Evolutionary conservation across 2,888 invertebrate species (phyloP).

Genomic region (Protula sp.): DNA sequence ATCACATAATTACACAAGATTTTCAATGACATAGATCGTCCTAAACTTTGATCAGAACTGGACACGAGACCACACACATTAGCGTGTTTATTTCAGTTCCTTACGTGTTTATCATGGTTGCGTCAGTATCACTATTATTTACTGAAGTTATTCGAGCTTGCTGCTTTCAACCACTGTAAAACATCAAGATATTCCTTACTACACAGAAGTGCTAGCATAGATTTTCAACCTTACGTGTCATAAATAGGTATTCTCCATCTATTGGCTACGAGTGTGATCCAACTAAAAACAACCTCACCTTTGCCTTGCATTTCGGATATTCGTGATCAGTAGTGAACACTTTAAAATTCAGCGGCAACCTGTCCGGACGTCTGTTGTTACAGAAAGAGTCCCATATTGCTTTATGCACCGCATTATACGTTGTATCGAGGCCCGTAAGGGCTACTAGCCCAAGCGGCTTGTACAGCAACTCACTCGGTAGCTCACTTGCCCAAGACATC

Average conservation of each 20-base stretch:
- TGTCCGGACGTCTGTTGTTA: slow-evolving; percentile 73
- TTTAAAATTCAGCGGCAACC: slow-evolving; percentile 78
- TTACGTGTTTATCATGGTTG: no score
- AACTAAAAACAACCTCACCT: no score
- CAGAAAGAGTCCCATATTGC: slow-evolving; percentile 90
- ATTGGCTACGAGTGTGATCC: no score
- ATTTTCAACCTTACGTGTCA: no score
- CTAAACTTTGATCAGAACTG: background rate
- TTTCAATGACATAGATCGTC: background rate
- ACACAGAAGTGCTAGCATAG: no score
- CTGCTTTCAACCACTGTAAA: no score
- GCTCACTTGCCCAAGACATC: slow-evolving; percentile 55
- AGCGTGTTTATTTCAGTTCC: no score
- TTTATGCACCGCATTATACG: slow-evolving; percentile 80
- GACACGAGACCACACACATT: background rate
- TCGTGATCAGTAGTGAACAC: slow-evolving; percentile 75
- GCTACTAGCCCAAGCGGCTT: slow-evolving; percentile 82
- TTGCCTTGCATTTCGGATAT: slow-evolving; percentile 64
- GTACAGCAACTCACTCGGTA: slow-evolving; percentile 78
- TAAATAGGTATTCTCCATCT: no score
- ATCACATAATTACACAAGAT: background rate
- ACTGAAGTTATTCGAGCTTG: no score
- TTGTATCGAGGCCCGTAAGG: slow-evolving; percentile 79
- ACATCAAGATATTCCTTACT: no score
- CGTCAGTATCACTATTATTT: no score